phyloP scores from a whole-genome alignment of 2,888 invertebrate genomes.

The Podabrus alpinus region DNA sequence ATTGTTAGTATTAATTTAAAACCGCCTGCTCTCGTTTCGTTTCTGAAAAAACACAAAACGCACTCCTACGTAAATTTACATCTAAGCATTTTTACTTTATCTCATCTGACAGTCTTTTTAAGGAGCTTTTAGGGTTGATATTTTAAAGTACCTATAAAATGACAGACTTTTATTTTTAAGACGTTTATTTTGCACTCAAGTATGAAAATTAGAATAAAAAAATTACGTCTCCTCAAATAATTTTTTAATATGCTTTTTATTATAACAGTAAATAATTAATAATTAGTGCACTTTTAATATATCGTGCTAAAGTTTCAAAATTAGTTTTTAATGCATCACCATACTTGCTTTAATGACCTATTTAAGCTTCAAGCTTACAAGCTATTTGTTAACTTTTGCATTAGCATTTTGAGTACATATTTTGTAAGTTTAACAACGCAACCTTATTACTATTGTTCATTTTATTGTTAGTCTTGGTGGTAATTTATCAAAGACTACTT shows the following conservation, averaged over 20 bases:
- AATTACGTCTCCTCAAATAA: not conserved
- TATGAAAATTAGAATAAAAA: not conserved
- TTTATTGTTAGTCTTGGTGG: not conserved
- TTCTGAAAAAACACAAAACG: not conserved
- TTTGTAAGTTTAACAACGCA: not conserved
- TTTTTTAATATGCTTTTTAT: not conserved
- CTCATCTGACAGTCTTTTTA: conserved; percentile 14
- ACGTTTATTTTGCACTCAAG: not conserved
- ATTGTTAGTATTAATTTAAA: not conserved
- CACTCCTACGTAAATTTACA: not conserved
- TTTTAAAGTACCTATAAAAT: conserved; percentile 4
- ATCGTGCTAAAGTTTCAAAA: not conserved
- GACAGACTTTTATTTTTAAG: conserved; percentile 13
- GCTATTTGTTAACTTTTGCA: not conserved
- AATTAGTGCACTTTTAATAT: not conserved
- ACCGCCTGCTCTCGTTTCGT: not conserved
- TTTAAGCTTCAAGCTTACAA: not conserved
- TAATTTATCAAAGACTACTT: not conserved
- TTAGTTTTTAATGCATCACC: not conserved
- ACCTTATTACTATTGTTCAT: not conserved
- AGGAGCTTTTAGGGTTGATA: conserved; percentile 18
- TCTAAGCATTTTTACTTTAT: conserved; percentile 11
- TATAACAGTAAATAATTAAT: not conserved
- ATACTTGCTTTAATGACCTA: not conserved
- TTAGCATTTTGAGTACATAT: not conserved